Evolutionary conservation across 1,140 invertebrate species (phyloP).

Genomic region (Portunus trituberculatus): DNA sequence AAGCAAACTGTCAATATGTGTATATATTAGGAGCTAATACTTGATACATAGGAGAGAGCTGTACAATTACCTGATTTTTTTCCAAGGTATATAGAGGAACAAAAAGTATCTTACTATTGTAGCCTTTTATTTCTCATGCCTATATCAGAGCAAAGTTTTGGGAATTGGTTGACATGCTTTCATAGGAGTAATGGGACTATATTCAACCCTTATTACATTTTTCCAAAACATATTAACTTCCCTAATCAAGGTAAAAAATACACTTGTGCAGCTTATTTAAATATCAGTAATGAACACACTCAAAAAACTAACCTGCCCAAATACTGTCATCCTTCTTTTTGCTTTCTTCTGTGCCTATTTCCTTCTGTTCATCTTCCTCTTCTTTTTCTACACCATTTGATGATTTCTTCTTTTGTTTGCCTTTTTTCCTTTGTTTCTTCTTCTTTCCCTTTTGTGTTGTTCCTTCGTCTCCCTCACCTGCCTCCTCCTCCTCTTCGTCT

Average conservation of each 20-base stretch:
- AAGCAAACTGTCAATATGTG: no score
- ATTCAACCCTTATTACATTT: background rate
- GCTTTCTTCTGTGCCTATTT: constrained; percentile 6
- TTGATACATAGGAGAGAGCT: no score
- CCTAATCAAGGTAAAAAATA: background rate
- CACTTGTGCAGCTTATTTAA: background rate
- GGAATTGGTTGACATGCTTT: no score
- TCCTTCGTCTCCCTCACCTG: background rate
- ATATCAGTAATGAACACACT: background rate
- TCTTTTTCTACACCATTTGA: background rate
- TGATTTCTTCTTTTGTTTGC: background rate
- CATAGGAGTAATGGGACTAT: no score
- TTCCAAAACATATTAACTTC: no score
- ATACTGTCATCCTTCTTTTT: constrained; percentile 63
- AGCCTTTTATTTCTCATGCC: no score
- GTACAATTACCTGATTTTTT: no score
- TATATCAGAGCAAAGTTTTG: no score
- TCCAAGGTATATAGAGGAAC: no score
- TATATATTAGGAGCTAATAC: no score
- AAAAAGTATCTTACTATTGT: no score
- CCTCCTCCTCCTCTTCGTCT: constrained; percentile 34
- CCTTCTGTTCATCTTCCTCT: background rate
- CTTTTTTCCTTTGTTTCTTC: constrained; percentile 47
- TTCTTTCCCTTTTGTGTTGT: constrained; percentile 23
- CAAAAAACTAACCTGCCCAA: constrained; percentile 60